Evolutionary conservation across 2,797 vertebrate genomes (phyloP), one percentile per base, ranked within the genome.

Genomic region (Scyliorhinus canicula): DNA sequence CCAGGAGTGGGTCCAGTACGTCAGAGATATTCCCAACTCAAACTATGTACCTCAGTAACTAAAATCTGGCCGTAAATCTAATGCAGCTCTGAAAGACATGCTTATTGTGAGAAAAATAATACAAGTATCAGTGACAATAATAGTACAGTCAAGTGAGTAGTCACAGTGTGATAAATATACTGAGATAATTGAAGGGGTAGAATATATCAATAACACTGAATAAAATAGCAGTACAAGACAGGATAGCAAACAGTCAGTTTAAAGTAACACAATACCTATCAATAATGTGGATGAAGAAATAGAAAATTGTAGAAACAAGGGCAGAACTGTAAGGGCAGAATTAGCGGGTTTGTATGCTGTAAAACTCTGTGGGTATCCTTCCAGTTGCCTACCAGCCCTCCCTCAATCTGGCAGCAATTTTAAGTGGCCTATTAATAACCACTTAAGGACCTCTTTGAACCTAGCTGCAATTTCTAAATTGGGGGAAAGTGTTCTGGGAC

Each of bases 151-250:
- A 28, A 55, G 47, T 86, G 50, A 55, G 84, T 86, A 55, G 84
- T 86, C 84, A 86, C 50, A 31, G 47, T 55, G 26, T 31, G 28
- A 31, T 55, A 52, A 86, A 86, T 55, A 55, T 86, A 86, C 50
- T 50, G 50, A 86, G 84, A 55, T 86, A 86, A 86, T 86, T 86
- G 55, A 8, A 86, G 84, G 47, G 50, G 28, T 86, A 31, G 84
- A 86, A 14, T 86, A 86, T 86, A 55, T 86, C 55, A 86, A 86
- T 86, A 86, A 86, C 50, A 55, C 50, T 55, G 84, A 52, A 86
- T 35, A 86, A 86, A 55, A 55, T 52, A 86, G 55, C 26, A 86
- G 50, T 31, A 86, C 50, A 86, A 55, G 16, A 28, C 50, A 86
- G 84, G 2, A 86, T 55, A 86, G 84, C 50, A 55, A 50, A 85